A percentile compares a stretch with the other conserved stretches of the same genome.
Evolutionary conservation across 2,888 invertebrate genomes (phyloP).

Genomic region (Proisotoma minuta): DNA sequence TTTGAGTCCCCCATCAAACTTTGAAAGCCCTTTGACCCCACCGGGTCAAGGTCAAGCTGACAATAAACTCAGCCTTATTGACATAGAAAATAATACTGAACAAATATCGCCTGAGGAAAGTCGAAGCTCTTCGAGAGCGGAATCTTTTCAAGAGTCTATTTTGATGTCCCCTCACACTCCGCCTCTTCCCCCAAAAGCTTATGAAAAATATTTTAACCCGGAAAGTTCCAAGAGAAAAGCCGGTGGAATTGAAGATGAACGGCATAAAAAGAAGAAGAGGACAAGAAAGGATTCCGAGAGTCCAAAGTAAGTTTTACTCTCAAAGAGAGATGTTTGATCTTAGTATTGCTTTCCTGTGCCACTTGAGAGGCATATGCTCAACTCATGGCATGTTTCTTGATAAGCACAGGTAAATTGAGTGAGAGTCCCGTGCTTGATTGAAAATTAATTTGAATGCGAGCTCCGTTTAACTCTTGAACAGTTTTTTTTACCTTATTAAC

Average conservation of each 20-base stretch:
- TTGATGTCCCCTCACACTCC: conserved; percentile 66
- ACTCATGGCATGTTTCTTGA: conserved; percentile 35
- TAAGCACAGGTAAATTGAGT: conserved; percentile 42
- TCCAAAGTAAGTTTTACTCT: conserved; percentile 25
- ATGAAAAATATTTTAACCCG: conserved; percentile 50
- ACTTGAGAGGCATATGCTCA: conserved; percentile 31
- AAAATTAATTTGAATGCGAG: conserved; percentile 23
- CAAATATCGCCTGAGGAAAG: conserved; percentile 5
- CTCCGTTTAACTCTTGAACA: conserved; percentile 42
- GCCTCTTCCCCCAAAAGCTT: conserved; percentile 57
- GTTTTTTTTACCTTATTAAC: too few species aligned
- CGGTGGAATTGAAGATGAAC: neutral
- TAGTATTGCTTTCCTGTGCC: too few species aligned
- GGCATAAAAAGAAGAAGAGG: conserved; percentile 36
- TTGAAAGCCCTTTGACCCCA: conserved; percentile 29
- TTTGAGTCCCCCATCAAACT: conserved; percentile 10
- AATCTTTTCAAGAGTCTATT: conserved; percentile 14
- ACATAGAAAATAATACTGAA: conserved; percentile 2
- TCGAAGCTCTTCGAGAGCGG: neutral
- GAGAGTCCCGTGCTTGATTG: conserved; percentile 42
- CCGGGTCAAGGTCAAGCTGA: conserved; percentile 12
- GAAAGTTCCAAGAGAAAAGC: conserved; percentile 16
- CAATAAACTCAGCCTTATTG: neutral
- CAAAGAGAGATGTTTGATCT: neutral
- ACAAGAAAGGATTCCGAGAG: conserved; percentile 41